These are phyloP conservation scores for Oithona nana DNA, from an alignment of 2,888 invertebrate genomes.

Conservation along the genomic window DNA sequence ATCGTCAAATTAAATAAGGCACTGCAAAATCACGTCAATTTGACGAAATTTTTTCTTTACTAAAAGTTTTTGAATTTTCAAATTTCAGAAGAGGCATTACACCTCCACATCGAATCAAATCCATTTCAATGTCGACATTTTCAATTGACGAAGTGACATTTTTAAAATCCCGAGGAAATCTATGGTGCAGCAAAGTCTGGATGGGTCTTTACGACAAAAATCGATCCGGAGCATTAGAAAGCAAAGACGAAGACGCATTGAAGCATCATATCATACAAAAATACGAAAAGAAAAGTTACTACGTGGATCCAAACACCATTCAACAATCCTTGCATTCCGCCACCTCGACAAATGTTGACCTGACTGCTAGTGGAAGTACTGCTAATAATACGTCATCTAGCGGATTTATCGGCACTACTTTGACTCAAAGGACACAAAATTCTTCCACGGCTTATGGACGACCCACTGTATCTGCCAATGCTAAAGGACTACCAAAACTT, in stretches of 20 bases:
- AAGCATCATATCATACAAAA: constrained; percentile 6
- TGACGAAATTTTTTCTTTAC: too few relatives aligned
- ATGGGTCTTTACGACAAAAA: constrained; percentile 58
- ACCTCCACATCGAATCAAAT: constrained; percentile 93
- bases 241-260: not conserved
- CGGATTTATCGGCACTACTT: not conserved
- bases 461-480: not conserved
- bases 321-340: not conserved
- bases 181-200: constrained; percentile 76
- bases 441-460: not conserved
- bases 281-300: constrained; percentile 13
- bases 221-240: not conserved
- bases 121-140: constrained; percentile 95
- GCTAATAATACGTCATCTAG: not conserved
- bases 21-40: too few relatives aligned
- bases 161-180: constrained; percentile 66
- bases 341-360: not conserved
- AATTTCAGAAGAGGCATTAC: constrained; percentile 84
- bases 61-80: too few relatives aligned
- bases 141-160: constrained; percentile 84
- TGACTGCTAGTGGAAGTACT: not conserved
- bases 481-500: not conserved
- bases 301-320: constrained; percentile 2
- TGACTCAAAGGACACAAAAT: not conserved
- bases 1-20: too few relatives aligned